Evolutionary conservation across 2,888 invertebrate genomes (phyloP), one percentile per base, ranked within the genome.

Genomic region (Brachypterus glaber): DNA sequence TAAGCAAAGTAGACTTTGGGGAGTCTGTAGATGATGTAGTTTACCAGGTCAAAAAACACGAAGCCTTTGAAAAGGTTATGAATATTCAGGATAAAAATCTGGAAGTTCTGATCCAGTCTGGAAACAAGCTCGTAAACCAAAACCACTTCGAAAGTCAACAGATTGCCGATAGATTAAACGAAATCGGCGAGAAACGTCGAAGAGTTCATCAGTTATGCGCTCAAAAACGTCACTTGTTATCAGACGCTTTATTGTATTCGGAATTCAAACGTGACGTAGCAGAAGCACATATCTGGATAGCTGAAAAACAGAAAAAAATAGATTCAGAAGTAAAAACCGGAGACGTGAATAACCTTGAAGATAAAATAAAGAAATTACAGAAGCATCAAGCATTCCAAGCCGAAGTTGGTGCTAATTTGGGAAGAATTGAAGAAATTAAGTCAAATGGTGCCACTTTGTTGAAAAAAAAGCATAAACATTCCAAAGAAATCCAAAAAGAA

Each of bases 341-440:
- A 15, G 85, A 86, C 56, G 84, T 87, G 4, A 82, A 79, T 55
- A 46, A 48, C 31, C 69, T 97, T 2, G 91, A 95, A 57, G 95
- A 93, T 55, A 97, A 97, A 68, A 92, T 97, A 51, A 90, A 91
- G 67, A 86, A 88, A 57, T 68, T 95, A 18, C 90, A 93, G 60
- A 92, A 91, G 60, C 91, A 93, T 64, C 92, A 93, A 66, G 90
- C 93, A 0, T 89, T 93, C 70, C 86, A 92, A 52, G 91, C 92
- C 0, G 93, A 95, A 62, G 72, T 95, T 29, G 76, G 82, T 0
- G 90, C 91, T 2, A 89, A 93, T 69, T 78, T 84, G 50, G 80
- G 85, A 12, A 76, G 89, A 37, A 84, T 97, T 39, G 77, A 81
- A 45, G 85, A 87, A 58, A 84, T 95, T 27, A 79, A 80, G 62